Conservation (phyloP, 2,113 vertebrate species). For the Rhabdomys dilectus region DNA sequence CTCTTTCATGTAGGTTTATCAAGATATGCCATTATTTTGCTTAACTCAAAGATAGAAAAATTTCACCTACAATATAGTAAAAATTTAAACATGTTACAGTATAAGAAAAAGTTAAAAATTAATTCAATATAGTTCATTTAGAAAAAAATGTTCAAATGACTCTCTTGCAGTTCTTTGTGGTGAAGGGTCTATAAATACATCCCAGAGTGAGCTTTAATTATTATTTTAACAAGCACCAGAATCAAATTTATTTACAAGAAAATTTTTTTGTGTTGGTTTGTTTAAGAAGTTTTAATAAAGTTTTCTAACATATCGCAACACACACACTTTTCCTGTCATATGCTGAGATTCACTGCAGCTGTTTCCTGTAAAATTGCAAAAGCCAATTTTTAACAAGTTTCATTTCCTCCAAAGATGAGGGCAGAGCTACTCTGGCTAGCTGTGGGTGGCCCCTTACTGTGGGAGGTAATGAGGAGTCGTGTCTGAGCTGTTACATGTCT, state of each 20-base stretch:
- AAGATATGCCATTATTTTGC: neutral
- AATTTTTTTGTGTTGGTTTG: neutral
- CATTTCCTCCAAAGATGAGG: slow-evolving; percentile 65
- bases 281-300: neutral
- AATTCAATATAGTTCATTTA: neutral
- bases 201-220: neutral
- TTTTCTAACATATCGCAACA: slow-evolving; percentile 27
- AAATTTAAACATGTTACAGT: neutral
- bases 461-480: neutral
- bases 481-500: neutral
- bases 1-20: neutral
- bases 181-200: neutral
- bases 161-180: neutral
- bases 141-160: neutral
- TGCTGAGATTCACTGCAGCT: slow-evolving; percentile 64
- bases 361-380: slow-evolving; percentile 71
- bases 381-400: slow-evolving; percentile 66
- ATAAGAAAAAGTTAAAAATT: neutral
- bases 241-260: slow-evolving; percentile 30
- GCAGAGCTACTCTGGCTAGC: neutral
- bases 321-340: slow-evolving; percentile 51
- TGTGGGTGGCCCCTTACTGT: neutral
- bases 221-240: neutral
- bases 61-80: neutral
- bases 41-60: neutral